Evolutionary conservation across 1,140 invertebrate species (phyloP), one percentile per base, ranked within the genome.

Genomic region (Aphelinus atriplicis): DNA sequence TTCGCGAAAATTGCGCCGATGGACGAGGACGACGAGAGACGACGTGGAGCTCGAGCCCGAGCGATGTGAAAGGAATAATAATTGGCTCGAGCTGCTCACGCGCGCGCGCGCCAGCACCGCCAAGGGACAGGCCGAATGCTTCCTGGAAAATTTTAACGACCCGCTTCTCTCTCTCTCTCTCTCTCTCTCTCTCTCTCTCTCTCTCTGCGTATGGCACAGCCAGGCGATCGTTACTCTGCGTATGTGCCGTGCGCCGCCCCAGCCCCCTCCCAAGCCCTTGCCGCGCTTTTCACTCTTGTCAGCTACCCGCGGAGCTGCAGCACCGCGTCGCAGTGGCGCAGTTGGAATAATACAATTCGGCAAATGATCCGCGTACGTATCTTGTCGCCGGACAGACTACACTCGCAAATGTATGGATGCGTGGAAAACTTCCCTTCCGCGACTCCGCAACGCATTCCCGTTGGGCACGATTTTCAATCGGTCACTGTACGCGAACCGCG

Each of bases 1-100:
- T 71, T 71, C 42, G 71, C 72, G 65, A 78, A 78, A 78, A 75
- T 75, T 72, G 53, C 77, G 62, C 56, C 9, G 26, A 26, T 26
- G 26, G 26, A 26, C 26, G 26, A 26, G 26, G 26, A 26, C 26
- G 26, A 26, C 26, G 26, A 26, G 26, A 26, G 26, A 26, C 26
- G 26, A 26, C 26, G 26, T 26, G 26, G 26, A 26, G 26, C 26
- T 26, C 26, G 26, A 5, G 43, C 64, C 42, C 10, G 57, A 48
- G 60, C 63, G 47, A 76, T 68, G 74, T 71, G 75, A 76, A 76
- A 76, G 69, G 75, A 76, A 72, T 76, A 67, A 76, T 72, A 71
- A 72, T 76, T 76, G 64, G 69, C 64, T 26, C 26, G 67, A 60
- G 68, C 56, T 70, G 60, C 67, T 65, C 53, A 7, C 67, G 65